These are phyloP conservation scores for Sipha maydis DNA, from an alignment of 2,888 invertebrate species.

Conservation along the genomic window DNA sequence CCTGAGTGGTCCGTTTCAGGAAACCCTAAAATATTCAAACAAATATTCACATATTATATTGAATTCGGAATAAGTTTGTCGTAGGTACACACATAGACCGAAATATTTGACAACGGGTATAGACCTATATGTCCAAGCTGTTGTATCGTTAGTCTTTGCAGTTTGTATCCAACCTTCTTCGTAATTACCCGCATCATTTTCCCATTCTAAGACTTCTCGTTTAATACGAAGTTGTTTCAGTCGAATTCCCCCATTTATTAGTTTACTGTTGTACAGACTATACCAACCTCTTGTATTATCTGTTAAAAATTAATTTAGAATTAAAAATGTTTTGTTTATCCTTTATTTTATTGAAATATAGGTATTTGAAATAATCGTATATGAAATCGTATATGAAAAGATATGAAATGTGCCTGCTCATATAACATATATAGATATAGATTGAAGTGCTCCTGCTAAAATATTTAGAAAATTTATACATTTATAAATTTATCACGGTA, in stretches of 20 bases:
- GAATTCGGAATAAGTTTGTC: neutral
- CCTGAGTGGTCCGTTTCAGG: neutral
- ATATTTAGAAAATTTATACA: too few relatives aligned
- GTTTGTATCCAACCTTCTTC: conserved; percentile 21
- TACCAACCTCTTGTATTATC: neutral
- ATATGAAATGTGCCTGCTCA: too few relatives aligned
- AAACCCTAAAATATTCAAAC: conserved; percentile 30
- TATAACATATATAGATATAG: too few relatives aligned
- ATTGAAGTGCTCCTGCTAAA: too few relatives aligned
- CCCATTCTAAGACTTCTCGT: neutral
- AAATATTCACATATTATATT: neutral
- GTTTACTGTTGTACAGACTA: conserved; percentile 36
- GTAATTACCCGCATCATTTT: conserved; percentile 2
- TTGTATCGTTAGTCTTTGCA: neutral
- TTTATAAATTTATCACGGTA: too few relatives aligned
- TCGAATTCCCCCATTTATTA: conserved; percentile 39
- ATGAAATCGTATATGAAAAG: too few relatives aligned
- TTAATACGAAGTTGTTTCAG: conserved; percentile 21
- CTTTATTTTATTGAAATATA: too few relatives aligned
- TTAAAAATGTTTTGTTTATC: neutral
- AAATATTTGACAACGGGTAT: conserved; percentile 30
- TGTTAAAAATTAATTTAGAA: neutral
- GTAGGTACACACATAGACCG: neutral
- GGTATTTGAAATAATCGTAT: too few relatives aligned
- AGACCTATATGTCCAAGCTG: conserved; percentile 13